Evolutionary conservation across 2,797 vertebrate species (phyloP).

Genomic region (Garrulus glandarius): DNA sequence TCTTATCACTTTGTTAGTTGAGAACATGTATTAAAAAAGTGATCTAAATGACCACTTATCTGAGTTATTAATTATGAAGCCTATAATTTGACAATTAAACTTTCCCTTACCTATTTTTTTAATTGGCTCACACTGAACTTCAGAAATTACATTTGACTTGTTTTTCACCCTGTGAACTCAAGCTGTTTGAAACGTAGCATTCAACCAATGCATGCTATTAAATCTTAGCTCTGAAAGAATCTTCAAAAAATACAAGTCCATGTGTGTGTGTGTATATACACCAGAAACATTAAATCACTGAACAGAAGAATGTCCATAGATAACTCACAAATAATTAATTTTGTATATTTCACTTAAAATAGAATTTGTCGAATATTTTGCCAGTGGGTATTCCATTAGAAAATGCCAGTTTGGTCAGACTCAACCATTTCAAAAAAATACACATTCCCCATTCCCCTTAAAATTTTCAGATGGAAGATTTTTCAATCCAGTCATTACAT

Average conservation of each 20-base stretch:
- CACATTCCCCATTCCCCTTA: not conserved
- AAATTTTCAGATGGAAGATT: not conserved
- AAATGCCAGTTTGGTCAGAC: not conserved
- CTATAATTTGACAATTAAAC: not conserved
- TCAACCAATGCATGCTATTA: not conserved
- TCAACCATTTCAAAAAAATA: not conserved
- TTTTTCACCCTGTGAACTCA: not conserved
- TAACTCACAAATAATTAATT: not conserved
- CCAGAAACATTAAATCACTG: not conserved
- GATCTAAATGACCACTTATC: not conserved
- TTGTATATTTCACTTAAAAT: not conserved
- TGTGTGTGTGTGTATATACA: not conserved
- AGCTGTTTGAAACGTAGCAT: not conserved
- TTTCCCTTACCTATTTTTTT: not conserved
- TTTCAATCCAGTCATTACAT: not conserved
- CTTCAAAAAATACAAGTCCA: not conserved
- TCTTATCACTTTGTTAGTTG: not conserved
- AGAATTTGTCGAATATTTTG: not conserved
- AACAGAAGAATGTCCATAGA: not conserved
- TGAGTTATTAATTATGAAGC: not conserved
- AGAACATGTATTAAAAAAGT: not conserved
- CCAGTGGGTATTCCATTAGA: not conserved
- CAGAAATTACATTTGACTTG: not conserved
- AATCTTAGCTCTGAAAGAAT: not conserved
- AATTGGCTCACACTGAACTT: not conserved